Evolutionary conservation across 2,113 vertebrate genomes (phyloP).

Genomic region (Tragelaphus strepsiceros): DNA sequence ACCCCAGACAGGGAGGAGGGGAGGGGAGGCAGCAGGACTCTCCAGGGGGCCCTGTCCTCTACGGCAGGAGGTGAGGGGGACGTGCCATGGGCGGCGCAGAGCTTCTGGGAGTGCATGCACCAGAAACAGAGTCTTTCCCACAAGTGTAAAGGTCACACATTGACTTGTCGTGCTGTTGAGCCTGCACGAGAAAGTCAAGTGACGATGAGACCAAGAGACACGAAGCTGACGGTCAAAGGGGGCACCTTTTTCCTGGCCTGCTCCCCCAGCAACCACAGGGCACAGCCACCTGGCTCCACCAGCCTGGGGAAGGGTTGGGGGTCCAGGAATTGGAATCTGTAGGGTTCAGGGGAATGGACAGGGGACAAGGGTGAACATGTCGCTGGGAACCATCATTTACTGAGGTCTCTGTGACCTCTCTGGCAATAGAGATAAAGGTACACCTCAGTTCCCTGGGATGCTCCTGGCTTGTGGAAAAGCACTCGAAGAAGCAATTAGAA

Average conservation of each 20-base stretch:
- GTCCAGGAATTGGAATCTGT: background rate
- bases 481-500: background rate
- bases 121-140: background rate
- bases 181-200: background rate
- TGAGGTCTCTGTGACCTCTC: background rate
- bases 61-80: background rate
- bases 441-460: background rate
- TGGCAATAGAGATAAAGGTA: background rate
- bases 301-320: background rate
- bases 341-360: background rate
- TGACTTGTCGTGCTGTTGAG: background rate
- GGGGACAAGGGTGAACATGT: background rate
- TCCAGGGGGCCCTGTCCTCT: background rate
- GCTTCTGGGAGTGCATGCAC: background rate
- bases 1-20: background rate
- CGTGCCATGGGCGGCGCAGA: fast-evolving
- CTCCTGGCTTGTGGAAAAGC: background rate
- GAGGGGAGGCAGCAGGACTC: background rate
- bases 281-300: background rate
- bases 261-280: background rate
- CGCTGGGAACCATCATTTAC: background rate
- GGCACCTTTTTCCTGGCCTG: background rate
- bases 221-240: fast-evolving
- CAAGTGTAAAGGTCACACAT: background rate
- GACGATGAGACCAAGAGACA: background rate